Evolutionary conservation across 1,140 invertebrate species (phyloP).

Genomic region (Coenobita brevimanus): DNA sequence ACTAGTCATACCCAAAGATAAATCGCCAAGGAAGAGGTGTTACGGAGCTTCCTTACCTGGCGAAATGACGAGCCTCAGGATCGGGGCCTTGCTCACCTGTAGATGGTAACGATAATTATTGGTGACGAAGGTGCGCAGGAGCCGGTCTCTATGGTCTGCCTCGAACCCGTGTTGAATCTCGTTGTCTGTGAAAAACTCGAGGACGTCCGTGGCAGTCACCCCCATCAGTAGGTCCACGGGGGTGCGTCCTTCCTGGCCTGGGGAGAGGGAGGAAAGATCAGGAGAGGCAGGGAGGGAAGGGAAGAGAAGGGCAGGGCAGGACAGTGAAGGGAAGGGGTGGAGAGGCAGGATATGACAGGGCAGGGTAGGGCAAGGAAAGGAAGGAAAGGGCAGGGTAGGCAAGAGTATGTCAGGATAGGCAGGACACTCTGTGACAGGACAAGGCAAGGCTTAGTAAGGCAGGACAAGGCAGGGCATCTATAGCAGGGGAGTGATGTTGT

Average conservation of each 20-base stretch:
- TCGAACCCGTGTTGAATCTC: constrained; percentile 94
- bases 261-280: constrained; percentile 73
- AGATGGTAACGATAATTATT: constrained; percentile 90
- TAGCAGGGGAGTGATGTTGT: too few species aligned
- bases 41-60: too few species aligned
- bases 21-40: too few species aligned
- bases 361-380: background rate
- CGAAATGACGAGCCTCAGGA: too few species aligned
- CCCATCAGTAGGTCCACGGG: constrained; percentile 80
- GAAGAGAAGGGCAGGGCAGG: too few species aligned
- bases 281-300: too few species aligned
- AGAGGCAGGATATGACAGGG: constrained; percentile 74
- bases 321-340: background rate
- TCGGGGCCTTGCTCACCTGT: constrained; percentile 69
- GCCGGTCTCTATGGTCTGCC: constrained; percentile 89
- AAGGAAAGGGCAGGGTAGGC: background rate
- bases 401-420: background rate
- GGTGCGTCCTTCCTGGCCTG: constrained; percentile 74
- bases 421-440: background rate
- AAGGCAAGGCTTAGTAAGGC: background rate
- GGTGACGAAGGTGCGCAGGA: constrained; percentile 93
- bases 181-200: constrained; percentile 74
- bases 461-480: background rate
- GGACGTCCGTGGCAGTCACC: constrained; percentile 76
- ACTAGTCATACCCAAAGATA: too few species aligned